phyloP scores from a whole-genome alignment of 2,113 vertebrate genomes.

The Piprites chloris region DNA sequence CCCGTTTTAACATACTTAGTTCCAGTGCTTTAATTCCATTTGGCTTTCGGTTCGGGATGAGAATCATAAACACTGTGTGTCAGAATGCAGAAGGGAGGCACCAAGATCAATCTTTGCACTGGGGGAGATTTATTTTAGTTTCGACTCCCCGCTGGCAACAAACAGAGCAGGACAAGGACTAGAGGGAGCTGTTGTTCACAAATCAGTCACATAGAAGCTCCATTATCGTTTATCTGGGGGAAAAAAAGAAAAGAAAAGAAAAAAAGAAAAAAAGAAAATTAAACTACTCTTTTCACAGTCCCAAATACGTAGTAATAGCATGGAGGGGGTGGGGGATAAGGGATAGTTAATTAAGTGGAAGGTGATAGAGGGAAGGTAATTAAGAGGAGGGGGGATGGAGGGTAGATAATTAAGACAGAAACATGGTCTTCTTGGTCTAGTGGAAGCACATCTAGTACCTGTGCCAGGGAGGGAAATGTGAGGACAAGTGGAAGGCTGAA shows the following conservation, averaged over 20 bases:
- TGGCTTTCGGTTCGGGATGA: background rate
- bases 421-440: background rate
- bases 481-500: background rate
- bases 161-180: background rate
- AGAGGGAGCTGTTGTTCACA: slow-evolving; percentile 32
- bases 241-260: too few relatives aligned
- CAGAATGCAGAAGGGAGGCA: background rate
- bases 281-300: background rate
- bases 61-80: background rate
- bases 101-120: background rate
- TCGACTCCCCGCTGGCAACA: background rate
- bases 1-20: background rate
- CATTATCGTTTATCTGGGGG: background rate
- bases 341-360: background rate
- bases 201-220: background rate
- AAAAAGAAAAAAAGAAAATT: background rate
- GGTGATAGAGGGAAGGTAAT: background rate
- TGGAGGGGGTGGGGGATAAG: background rate
- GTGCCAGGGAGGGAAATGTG: rapidly evolving
- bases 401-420: background rate
- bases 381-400: background rate
- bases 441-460: background rate
- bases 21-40: background rate
- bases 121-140: background rate
- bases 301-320: background rate